phyloP scores from a whole-genome alignment of 1,140 invertebrate species.

The Nephila pilipes region DNA sequence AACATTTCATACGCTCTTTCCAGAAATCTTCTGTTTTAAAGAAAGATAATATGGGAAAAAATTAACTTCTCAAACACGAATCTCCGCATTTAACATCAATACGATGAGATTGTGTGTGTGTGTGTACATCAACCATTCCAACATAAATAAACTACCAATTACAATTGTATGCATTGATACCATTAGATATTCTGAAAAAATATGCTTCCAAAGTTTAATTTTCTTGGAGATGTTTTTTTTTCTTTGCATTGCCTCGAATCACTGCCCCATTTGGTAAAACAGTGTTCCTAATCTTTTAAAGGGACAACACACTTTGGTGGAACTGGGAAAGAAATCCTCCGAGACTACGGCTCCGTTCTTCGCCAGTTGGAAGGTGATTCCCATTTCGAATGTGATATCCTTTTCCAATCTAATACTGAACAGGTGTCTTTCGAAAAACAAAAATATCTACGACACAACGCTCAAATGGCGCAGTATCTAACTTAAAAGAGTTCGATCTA shows the following conservation, averaged over 20 bases:
- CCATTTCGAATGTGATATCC: constrained; percentile 27
- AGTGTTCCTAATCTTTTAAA: constrained; percentile 50
- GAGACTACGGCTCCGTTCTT: background rate
- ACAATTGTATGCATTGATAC: too few relatives aligned
- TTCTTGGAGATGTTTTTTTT: background rate
- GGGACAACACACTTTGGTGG: background rate
- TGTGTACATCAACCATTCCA: too few relatives aligned
- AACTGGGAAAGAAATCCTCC: background rate
- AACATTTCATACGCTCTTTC: too few relatives aligned
- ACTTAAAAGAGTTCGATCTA: constrained; percentile 45
- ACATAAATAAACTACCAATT: too few relatives aligned
- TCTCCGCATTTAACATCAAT: too few relatives aligned
- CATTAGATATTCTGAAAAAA: background rate
- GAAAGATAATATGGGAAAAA: too few relatives aligned
- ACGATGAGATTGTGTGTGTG: too few relatives aligned
- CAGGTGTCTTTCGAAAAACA: constrained; percentile 39
- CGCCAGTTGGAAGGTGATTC: background rate
- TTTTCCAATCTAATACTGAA: constrained; percentile 54
- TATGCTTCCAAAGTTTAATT: constrained; percentile 32
- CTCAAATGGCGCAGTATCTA: constrained; percentile 34
- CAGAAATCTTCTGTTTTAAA: too few relatives aligned
- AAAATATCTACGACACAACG: constrained; percentile 43
- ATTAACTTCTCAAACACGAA: too few relatives aligned
- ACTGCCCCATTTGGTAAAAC: background rate
- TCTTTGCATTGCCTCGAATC: background rate